phyloP scores from a whole-genome alignment of 2,113 vertebrate species.

The Casuarius casuarius region DNA sequence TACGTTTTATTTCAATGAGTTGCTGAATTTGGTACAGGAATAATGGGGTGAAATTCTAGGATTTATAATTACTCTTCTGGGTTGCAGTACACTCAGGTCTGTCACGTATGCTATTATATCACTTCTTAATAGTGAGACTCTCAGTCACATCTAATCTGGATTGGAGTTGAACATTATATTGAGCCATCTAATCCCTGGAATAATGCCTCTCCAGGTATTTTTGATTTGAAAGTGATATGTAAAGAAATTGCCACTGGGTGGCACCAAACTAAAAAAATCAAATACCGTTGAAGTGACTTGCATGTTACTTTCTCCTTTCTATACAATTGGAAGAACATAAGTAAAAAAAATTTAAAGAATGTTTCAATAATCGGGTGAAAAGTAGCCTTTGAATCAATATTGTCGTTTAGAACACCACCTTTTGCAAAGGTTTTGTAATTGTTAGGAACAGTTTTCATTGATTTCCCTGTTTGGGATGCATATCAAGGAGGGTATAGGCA shows the following conservation, averaged over 20 bases:
- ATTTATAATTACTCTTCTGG: background rate
- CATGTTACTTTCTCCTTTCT: background rate
- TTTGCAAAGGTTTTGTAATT: background rate
- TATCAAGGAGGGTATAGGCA: background rate
- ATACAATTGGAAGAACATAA: background rate
- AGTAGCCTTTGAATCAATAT: background rate
- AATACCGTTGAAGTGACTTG: background rate
- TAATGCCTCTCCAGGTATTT: background rate
- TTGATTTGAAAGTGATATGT: background rate
- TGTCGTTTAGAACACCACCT: background rate
- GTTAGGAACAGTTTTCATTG: background rate
- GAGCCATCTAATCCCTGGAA: background rate
- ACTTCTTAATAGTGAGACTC: background rate
- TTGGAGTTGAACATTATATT: background rate
- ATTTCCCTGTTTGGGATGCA: background rate
- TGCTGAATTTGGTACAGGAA: background rate
- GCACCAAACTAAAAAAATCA: constrained; percentile 48
- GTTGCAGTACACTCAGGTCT: background rate
- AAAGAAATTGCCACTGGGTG: constrained; percentile 42
- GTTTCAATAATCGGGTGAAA: background rate
- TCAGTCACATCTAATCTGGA: background rate
- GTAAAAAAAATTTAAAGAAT: background rate
- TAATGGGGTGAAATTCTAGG: background rate
- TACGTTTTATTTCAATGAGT: background rate
- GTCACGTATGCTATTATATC: background rate